Base-by-base conservation (phyloP, 1,140 invertebrate genomes). In the Ooceraea biroi region DNA sequence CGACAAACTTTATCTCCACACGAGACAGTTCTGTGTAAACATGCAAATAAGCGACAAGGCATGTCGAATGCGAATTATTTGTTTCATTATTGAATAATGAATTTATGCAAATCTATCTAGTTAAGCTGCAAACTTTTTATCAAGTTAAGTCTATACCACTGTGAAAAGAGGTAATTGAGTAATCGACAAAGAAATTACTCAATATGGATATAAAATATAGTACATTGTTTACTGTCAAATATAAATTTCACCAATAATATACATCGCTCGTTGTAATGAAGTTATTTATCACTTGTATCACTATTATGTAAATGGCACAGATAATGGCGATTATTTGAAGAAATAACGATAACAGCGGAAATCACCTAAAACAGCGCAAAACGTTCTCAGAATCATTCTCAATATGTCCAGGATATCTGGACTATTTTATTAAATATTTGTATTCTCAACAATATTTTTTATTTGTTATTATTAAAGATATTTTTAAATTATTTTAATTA, bases 21-120 rank as follows among this genome's bases (percentile, higher is more conserved):
- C 36, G n/a, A 8, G 11, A 11, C 36, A 17, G 8, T 11, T n/a
- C 14, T 1, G 14, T 30, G 10, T 25, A 41, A 55, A 41, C 22
- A 10, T 58, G 36, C 30, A 12, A 30, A 55, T 36, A 2, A 12
- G 27, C 27, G 19, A 25, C 5, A 22, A 44, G 14, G 14, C 25
- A 27, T 4, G 17, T 22, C 1, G 10, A 58, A 27, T n/a, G 10
- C 50, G 58, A 22, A 36, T 7, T 2, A 36, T 36, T 11, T 25
- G 5, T 25, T 27, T 19, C n/a, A 17, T 72, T 72, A 27, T n/a
- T 60, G 22, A 44, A 61, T 30, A 74, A 74, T 61, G 12, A 46
- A 30, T 19, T 74, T 30, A 61, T 19, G 41, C 10, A 61, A 44
- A 61, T 74, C 27, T 36, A 19, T 10, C 4, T 50, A n/a, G 10